Conservation (phyloP, 2,113 vertebrate species). For the sheep (Ovis aries) region DNA sequence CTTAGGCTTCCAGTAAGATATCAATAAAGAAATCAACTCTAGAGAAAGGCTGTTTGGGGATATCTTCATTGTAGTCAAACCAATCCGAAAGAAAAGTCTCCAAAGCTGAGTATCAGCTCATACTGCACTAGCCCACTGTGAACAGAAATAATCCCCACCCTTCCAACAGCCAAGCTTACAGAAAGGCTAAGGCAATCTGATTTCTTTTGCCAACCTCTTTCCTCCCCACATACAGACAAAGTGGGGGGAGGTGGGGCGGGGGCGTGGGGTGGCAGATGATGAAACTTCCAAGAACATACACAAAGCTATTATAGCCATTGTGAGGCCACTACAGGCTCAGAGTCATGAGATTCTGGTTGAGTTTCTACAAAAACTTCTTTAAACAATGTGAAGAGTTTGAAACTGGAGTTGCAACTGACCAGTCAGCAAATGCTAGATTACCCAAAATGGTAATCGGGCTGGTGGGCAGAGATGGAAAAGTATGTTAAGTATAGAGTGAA, state of each 20-base stretch:
- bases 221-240: not conserved
- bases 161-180: not conserved
- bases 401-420: not conserved
- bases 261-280: not conserved
- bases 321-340: not conserved
- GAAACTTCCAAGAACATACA: not conserved
- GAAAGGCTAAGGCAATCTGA: not conserved
- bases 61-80: not conserved
- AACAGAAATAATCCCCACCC: not conserved
- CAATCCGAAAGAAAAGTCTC: not conserved
- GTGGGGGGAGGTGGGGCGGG: rapidly evolving
- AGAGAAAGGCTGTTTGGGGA: not conserved
- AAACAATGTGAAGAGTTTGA: not conserved
- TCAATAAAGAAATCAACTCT: not conserved
- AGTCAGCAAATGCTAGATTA: not conserved
- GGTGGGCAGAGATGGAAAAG: not conserved
- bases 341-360: not conserved
- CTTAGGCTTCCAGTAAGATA: not conserved
- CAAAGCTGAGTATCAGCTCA: not conserved
- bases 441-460: not conserved
- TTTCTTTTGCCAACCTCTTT: not conserved
- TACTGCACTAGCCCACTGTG: not conserved
- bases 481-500: not conserved
- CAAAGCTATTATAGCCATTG: too few species aligned
- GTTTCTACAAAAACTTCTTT: not conserved